Percentiles rank a stretch among this genome's conserved stretches.
phyloP scores from a whole-genome alignment of 2,113 vertebrate genomes.

The Camelus dromedarius region DNA sequence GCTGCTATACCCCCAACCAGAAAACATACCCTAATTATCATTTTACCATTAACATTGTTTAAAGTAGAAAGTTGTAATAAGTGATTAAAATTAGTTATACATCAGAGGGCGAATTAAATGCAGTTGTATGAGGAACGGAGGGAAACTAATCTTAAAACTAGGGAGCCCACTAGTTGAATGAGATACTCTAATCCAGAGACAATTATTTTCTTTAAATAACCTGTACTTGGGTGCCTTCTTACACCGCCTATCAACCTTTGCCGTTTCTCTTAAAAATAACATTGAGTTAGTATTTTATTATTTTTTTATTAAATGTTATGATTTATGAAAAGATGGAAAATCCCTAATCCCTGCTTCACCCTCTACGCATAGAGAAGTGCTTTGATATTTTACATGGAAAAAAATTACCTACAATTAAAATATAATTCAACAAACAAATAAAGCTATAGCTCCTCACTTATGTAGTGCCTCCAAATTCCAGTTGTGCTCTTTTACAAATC shows the following conservation, averaged over 20 bases:
- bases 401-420: not conserved
- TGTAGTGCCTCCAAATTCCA: not conserved
- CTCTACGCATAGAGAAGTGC: not conserved
- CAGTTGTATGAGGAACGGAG: slow-evolving; percentile 83
- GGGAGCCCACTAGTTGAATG: slow-evolving; percentile 80
- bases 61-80: slow-evolving; percentile 83
- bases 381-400: not conserved
- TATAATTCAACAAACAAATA: not conserved
- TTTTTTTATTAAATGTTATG: not conserved
- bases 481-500: not conserved
- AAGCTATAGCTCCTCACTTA: not conserved
- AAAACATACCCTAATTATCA: slow-evolving; percentile 76
- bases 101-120: slow-evolving; percentile 80
- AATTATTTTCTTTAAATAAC: slow-evolving; percentile 73
- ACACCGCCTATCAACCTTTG: not conserved
- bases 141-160: slow-evolving; percentile 82
- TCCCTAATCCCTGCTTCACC: not conserved
- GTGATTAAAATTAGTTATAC: slow-evolving; percentile 83
- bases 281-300: not conserved
- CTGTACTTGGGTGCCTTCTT: slow-evolving; percentile 29
- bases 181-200: slow-evolving; percentile 80
- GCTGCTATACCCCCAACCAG: slow-evolving; percentile 42
- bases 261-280: slow-evolving; percentile 59
- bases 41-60: slow-evolving; percentile 83
- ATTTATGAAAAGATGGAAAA: not conserved